These are phyloP conservation scores for Lagocephalus sceleratus DNA, from an alignment of 2,797 vertebrate genomes.

Conservation along the genomic window DNA sequence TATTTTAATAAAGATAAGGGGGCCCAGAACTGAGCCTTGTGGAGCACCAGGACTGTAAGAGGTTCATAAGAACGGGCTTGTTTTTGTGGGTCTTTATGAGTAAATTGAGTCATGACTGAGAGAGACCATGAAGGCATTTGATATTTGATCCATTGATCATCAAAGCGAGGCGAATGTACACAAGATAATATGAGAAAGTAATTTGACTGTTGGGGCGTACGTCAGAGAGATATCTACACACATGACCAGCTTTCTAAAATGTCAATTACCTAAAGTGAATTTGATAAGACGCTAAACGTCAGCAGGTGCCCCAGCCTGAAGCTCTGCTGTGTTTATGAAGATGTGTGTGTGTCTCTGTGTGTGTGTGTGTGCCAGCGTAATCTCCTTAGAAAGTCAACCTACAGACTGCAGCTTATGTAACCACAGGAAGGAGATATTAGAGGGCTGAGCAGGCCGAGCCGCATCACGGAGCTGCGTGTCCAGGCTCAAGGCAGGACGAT, in stretches of 20 bases:
- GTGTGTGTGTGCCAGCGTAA: conserved; percentile 56
- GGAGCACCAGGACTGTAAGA: too few relatives aligned
- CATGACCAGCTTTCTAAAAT: not conserved
- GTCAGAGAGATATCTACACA: too few relatives aligned
- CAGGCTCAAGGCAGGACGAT: conserved; percentile 5
- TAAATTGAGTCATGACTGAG: too few relatives aligned
- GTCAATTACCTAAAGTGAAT: not conserved
- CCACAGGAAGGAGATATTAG: conserved; percentile 44
- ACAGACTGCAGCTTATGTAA: conserved; percentile 55
- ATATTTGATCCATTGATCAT: too few relatives aligned
- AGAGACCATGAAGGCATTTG: too few relatives aligned
- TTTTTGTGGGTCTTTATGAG: too few relatives aligned
- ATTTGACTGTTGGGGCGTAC: too few relatives aligned
- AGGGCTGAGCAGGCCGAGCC: conserved; percentile 33
- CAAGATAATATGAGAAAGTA: too few relatives aligned
- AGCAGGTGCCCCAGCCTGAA: not conserved
- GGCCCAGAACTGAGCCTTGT: too few relatives aligned
- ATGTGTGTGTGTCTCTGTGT: conserved; percentile 26
- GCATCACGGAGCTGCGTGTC: conserved; percentile 30
- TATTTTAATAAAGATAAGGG: too few relatives aligned
- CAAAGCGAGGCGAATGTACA: too few relatives aligned
- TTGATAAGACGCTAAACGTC: not conserved
- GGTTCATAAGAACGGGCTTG: too few relatives aligned
- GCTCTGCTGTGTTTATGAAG: conserved; percentile 18
- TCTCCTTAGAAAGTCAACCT: conserved; percentile 61